phyloP scores from a whole-genome alignment of 2,113 vertebrate species.

The Podiceps cristatus region DNA sequence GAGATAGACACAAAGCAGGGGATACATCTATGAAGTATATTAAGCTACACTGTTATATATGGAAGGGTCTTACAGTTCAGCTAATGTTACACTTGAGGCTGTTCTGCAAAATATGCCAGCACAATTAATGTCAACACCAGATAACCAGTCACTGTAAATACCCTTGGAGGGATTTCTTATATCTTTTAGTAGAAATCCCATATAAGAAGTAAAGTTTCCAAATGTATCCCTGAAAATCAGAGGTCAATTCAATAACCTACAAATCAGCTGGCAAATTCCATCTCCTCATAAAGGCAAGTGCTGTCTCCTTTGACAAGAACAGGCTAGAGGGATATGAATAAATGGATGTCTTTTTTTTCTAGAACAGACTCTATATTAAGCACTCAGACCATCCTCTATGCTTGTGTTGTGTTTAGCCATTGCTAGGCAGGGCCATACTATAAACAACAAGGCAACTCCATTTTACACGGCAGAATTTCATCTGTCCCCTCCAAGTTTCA shows the following conservation, averaged over 20 bases:
- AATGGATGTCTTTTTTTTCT: background rate
- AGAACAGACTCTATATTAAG: background rate
- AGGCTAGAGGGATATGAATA: background rate
- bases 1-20: background rate
- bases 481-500: background rate
- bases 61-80: constrained; percentile 37
- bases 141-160: constrained; percentile 59
- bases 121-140: constrained; percentile 58
- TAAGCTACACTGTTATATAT: constrained; percentile 28
- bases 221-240: constrained; percentile 30
- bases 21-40: constrained; percentile 10
- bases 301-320: constrained; percentile 49
- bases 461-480: background rate
- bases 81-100: constrained; percentile 53
- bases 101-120: constrained; percentile 63
- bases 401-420: background rate
- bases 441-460: background rate
- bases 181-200: constrained; percentile 48
- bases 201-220: constrained; percentile 62
- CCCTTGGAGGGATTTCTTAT: constrained; percentile 31
- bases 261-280: constrained; percentile 34
- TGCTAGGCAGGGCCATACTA: background rate
- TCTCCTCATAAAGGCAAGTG: background rate
- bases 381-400: background rate
- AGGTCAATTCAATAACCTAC: constrained; percentile 42